A percentile compares a stretch with the other conserved stretches of the same genome.
Evolutionary conservation across 2,888 invertebrate genomes (phyloP).

Genomic region (Hyposoter didymator): DNA sequence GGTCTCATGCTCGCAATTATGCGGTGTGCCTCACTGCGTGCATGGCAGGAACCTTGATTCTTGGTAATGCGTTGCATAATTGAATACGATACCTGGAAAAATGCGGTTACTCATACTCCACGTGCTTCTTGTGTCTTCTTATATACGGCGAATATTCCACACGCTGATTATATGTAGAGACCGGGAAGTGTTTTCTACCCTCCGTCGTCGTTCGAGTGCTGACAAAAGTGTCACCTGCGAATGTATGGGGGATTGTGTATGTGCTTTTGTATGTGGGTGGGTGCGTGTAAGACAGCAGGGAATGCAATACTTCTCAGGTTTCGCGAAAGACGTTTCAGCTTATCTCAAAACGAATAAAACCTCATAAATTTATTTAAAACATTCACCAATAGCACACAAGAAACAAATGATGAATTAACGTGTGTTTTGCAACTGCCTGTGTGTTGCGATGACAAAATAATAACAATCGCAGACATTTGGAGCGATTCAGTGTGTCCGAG

Average conservation of each 20-base stretch:
- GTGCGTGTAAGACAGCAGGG: background rate
- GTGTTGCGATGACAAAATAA: too few species aligned
- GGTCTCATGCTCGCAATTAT: slow-evolving; percentile 47
- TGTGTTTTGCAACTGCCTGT: too few species aligned
- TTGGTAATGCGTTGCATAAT: slow-evolving; percentile 63
- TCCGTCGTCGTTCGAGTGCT: background rate
- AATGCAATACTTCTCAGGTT: background rate
- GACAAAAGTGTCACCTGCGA: background rate
- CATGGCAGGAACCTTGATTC: slow-evolving; percentile 56
- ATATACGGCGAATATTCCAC: background rate
- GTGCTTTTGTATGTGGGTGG: background rate
- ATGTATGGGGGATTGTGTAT: background rate
- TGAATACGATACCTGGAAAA: slow-evolving; percentile 66
- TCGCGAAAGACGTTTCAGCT: background rate
- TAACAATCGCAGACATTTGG: too few species aligned
- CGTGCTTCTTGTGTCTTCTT: slow-evolving; percentile 23
- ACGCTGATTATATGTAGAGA: slow-evolving; percentile 1
- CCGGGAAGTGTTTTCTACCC: background rate
- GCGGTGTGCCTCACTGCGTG: slow-evolving; percentile 30
- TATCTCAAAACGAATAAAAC: background rate
- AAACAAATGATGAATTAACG: too few species aligned
- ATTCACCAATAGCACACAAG: too few species aligned
- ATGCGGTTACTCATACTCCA: slow-evolving; percentile 56
- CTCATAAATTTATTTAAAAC: background rate
- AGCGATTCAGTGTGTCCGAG: too few species aligned